phyloP scores from a whole-genome alignment of 2,888 invertebrate genomes.

The Campoletis raptor region DNA sequence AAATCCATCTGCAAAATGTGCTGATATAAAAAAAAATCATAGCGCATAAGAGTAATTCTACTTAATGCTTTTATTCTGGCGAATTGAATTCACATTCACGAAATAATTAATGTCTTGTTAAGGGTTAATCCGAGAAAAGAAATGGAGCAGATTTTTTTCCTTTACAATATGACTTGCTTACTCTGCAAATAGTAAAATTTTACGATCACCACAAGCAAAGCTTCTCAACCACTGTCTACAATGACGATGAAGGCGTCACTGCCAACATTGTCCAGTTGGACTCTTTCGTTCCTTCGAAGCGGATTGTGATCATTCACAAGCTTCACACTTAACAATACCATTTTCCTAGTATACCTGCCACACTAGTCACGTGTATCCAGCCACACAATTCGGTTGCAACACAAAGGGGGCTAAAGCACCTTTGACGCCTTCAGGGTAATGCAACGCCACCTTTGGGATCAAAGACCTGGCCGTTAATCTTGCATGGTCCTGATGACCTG shows the following conservation, averaged over 20 bases:
- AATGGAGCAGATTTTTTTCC: neutral
- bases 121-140: neutral
- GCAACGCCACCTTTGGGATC: conserved; percentile 13
- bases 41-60: neutral
- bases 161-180: neutral
- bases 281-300: conserved; percentile 3
- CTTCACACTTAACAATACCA: conserved; percentile 50
- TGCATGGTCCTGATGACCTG: neutral
- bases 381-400: neutral
- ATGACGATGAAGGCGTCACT: neutral
- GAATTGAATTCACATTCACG: neutral
- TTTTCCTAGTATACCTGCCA: conserved; percentile 36
- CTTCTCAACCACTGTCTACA: neutral
- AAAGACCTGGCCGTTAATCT: conserved; percentile 14
- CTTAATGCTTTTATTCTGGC: too few relatives aligned
- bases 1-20: neutral
- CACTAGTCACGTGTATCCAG: conserved; percentile 15
- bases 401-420: conserved; percentile 9
- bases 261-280: neutral
- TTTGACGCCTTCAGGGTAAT: neutral
- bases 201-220: neutral
- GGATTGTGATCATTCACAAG: conserved; percentile 42
- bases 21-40: neutral
- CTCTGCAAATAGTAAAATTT: neutral
- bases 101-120: neutral